Evolutionary conservation across 2,113 vertebrate species (phyloP).

Genomic region (Narcine bancroftii): DNA sequence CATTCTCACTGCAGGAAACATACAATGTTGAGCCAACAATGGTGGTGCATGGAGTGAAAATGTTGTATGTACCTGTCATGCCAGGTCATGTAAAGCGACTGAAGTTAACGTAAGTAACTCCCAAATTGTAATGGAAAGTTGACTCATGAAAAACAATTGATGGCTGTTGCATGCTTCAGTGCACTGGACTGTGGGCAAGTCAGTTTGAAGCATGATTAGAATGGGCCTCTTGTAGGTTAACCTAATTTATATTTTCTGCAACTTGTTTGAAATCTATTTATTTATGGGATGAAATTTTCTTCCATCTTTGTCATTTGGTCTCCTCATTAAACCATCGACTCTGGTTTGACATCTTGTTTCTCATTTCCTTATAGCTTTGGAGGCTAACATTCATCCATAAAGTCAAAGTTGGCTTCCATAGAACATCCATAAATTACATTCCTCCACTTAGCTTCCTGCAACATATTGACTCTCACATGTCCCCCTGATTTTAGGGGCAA

Average conservation of each 20-base stretch:
- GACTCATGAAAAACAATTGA: background rate
- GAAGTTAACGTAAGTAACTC: slow-evolving; percentile 80
- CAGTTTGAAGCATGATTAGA: too few relatives aligned
- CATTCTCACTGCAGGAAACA: slow-evolving; percentile 65
- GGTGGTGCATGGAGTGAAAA: slow-evolving; percentile 96
- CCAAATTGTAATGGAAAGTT: background rate
- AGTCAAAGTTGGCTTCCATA: too few relatives aligned
- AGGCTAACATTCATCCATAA: too few relatives aligned
- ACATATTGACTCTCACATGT: too few relatives aligned
- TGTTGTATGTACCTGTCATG: slow-evolving; percentile 96
- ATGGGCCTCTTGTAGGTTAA: background rate
- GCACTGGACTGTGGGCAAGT: background rate
- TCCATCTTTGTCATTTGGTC: background rate
- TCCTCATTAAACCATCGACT: background rate
- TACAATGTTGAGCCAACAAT: slow-evolving; percentile 93
- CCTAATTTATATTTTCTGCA: background rate
- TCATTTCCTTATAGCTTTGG: too few relatives aligned
- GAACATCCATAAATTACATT: too few relatives aligned
- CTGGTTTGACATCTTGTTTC: background rate
- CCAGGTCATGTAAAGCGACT: slow-evolving; percentile 92
- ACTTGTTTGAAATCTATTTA: background rate
- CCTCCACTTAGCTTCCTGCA: too few relatives aligned
- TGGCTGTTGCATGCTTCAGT: background rate
- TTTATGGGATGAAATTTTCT: background rate
- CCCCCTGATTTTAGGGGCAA: too few relatives aligned